These are phyloP conservation scores for Daktulosphaira vitifoliae DNA, from an alignment of 1,140 invertebrate genomes.

Conservation along the genomic window DNA sequence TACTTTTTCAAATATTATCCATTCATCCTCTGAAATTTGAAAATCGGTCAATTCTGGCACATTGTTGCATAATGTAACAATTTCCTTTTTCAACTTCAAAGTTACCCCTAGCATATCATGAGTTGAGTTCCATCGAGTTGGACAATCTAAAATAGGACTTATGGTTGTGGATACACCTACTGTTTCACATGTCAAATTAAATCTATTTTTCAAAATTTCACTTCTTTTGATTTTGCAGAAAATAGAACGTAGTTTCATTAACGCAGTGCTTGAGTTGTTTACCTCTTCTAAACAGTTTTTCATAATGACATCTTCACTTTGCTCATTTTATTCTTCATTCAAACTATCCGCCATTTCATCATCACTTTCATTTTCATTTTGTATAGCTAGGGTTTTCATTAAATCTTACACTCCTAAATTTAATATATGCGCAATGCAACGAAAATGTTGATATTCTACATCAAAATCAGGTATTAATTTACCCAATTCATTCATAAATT, in stretches of 20 bases:
- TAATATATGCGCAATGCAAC: slow-evolving; percentile 38
- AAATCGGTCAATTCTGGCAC: no score
- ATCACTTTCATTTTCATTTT: neutral
- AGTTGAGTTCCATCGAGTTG: slow-evolving; percentile 35
- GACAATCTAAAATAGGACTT: slow-evolving; percentile 21
- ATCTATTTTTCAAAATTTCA: slow-evolving; percentile 27
- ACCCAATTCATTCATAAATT: slow-evolving; percentile 16
- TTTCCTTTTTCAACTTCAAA: slow-evolving; percentile 21
- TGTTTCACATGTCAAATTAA: slow-evolving; percentile 23
- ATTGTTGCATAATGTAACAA: slow-evolving; percentile 5
- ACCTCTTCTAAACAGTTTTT: no score
- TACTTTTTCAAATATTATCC: slow-evolving; percentile 8
- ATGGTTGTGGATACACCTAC: slow-evolving; percentile 9
- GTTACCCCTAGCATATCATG: slow-evolving; percentile 34
- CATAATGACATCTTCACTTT: neutral
- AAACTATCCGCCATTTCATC: neutral
- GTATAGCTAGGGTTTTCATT: slow-evolving; percentile 31
- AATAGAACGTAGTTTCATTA: slow-evolving; percentile 23
- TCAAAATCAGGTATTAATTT: slow-evolving; percentile 33
- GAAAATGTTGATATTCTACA: slow-evolving; percentile 38
- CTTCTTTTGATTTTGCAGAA: slow-evolving; percentile 33
- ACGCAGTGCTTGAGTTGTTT: neutral
- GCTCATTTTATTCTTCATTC: neutral
- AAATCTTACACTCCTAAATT: slow-evolving; percentile 39
- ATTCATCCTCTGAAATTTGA: neutral